These are phyloP conservation scores for Urosaurus nigricauda DNA, from an alignment of 2,797 vertebrate genomes.

Conservation along the genomic window DNA sequence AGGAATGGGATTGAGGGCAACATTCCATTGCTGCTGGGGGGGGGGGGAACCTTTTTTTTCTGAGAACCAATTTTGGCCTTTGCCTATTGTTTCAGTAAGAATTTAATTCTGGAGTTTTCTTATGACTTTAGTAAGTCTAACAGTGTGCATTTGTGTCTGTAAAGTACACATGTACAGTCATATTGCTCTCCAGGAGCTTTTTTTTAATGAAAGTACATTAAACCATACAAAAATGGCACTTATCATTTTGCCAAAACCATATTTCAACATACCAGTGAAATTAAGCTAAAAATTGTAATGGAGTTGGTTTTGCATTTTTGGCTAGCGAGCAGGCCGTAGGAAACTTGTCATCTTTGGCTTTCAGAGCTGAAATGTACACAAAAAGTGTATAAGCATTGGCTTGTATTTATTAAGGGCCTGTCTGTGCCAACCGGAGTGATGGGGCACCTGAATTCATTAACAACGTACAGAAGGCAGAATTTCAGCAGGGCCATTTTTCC, in stretches of 20 bases:
- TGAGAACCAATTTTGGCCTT: constrained; percentile 45
- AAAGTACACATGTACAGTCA: neutral
- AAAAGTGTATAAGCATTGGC: neutral
- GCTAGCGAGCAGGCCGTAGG: neutral
- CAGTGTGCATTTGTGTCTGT: too few relatives aligned
- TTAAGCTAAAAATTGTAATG: constrained; percentile 14
- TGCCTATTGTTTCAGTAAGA: constrained; percentile 53
- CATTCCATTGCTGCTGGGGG: constrained; percentile 47
- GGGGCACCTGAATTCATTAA: neutral
- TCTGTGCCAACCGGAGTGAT: neutral
- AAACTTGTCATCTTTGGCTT: neutral
- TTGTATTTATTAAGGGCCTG: neutral
- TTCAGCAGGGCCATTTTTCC: neutral
- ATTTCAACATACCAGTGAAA: constrained; percentile 30
- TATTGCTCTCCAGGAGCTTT: constrained; percentile 10
- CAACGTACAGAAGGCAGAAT: neutral
- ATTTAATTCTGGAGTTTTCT: neutral
- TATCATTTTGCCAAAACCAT: constrained; percentile 11
- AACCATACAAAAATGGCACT: constrained; percentile 26
- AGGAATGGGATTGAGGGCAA: constrained; percentile 42
- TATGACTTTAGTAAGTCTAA: neutral
- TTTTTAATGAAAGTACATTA: constrained; percentile 46
- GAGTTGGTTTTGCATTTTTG: constrained; percentile 31
- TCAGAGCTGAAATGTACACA: neutral
- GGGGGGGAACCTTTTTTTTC: constrained; percentile 49